These are phyloP conservation scores for Podarcis siculus DNA, from an alignment of 2,797 vertebrate genomes.

Conservation along the genomic window DNA sequence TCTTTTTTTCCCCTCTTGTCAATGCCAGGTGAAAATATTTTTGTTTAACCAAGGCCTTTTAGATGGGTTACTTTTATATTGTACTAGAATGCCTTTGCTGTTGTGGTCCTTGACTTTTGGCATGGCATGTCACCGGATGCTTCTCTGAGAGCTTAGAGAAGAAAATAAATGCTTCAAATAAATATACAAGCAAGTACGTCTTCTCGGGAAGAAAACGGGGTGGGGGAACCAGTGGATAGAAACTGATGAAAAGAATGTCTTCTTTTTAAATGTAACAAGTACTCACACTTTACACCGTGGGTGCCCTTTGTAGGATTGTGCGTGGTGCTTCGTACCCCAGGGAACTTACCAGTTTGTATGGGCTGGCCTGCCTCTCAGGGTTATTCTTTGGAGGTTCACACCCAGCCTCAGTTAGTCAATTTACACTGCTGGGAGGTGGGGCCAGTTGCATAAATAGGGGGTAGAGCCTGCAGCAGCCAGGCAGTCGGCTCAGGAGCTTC, in stretches of 20 bases:
- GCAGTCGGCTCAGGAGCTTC: too few relatives aligned
- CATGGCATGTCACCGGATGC: neutral
- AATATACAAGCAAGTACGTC: neutral
- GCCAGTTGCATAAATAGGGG: too few relatives aligned
- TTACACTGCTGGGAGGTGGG: too few relatives aligned
- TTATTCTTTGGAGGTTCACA: too few relatives aligned
- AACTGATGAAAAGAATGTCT: neutral
- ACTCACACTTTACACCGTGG: too few relatives aligned
- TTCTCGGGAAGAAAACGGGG: neutral
- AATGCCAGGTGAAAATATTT: neutral
- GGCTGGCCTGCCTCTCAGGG: too few relatives aligned
- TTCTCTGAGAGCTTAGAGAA: neutral
- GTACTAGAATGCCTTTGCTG: neutral
- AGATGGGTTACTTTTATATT: neutral
- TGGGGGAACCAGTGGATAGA: neutral
- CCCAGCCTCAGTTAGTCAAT: too few relatives aligned
- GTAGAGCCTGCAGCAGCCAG: too few relatives aligned
- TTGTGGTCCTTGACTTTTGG: neutral
- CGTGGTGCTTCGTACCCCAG: too few relatives aligned
- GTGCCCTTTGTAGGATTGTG: too few relatives aligned
- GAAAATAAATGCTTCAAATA: neutral
- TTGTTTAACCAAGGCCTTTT: neutral
- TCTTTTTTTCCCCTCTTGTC: neutral
- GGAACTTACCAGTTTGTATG: too few relatives aligned
- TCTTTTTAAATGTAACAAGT: neutral